phyloP scores from a whole-genome alignment of 2,888 invertebrate genomes.

The Ichneumon xanthorius region DNA sequence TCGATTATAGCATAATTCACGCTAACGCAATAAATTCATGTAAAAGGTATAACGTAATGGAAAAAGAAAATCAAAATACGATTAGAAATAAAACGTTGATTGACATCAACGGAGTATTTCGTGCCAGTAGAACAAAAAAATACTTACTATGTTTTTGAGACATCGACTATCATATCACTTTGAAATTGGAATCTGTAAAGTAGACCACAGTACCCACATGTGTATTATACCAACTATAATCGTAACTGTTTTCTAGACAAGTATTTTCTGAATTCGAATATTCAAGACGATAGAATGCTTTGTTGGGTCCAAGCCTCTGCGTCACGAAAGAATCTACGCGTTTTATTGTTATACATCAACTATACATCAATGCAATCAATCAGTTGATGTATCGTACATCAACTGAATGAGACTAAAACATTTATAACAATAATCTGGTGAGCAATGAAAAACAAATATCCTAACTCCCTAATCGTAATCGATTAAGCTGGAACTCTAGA shows the following conservation, averaged over 20 bases:
- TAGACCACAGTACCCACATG: slow-evolving; percentile 22
- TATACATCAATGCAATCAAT: neutral
- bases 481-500: neutral
- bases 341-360: slow-evolving; percentile 12
- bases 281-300: slow-evolving; percentile 41
- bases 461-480: neutral
- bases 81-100: slow-evolving; percentile 9
- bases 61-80: neutral
- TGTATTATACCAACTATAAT: slow-evolving; percentile 33
- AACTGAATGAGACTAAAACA: neutral
- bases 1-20: slow-evolving; percentile 18
- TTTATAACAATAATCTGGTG: neutral
- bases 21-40: slow-evolving; percentile 11
- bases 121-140: slow-evolving; percentile 28
- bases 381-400: neutral
- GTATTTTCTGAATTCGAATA: slow-evolving; percentile 39
- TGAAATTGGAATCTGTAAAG: slow-evolving; percentile 37
- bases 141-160: slow-evolving; percentile 41
- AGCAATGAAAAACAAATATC: slow-evolving; percentile 10
- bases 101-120: slow-evolving; percentile 11
- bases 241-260: slow-evolving; percentile 36
- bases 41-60: neutral
- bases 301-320: slow-evolving; percentile 45
- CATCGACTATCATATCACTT: slow-evolving; percentile 62
- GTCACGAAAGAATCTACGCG: slow-evolving; percentile 15